A percentile compares a stretch with the other conserved stretches of the same genome.
These are phyloP conservation scores for Actenoides lindsayi DNA, from an alignment of 2,113 vertebrate species.

Conservation along the genomic window DNA sequence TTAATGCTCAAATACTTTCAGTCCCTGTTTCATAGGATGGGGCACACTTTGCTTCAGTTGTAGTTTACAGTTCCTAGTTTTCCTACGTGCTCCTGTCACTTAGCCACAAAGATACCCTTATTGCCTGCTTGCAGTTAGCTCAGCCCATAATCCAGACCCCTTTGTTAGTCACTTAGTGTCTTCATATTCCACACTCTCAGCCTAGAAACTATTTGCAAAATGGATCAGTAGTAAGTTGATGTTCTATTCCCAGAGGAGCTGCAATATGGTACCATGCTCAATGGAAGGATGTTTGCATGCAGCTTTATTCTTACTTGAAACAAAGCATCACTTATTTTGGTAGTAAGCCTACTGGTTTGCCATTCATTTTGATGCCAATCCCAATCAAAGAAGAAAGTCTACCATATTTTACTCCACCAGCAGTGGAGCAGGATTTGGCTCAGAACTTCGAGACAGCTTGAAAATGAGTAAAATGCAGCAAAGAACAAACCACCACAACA, in stretches of 20 bases:
- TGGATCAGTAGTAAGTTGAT: not conserved
- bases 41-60: not conserved
- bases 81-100: not conserved
- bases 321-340: not conserved
- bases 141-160: not conserved
- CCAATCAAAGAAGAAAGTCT: not conserved
- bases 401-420: not conserved
- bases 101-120: not conserved
- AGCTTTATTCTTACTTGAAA: not conserved
- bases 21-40: not conserved
- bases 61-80: not conserved
- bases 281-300: rapidly evolving
- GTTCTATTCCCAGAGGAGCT: not conserved
- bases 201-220: not conserved
- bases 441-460: not conserved
- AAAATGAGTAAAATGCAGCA: not conserved
- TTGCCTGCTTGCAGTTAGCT: not conserved
- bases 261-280: not conserved
- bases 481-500: not conserved
- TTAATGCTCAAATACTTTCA: not conserved
- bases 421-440: not conserved
- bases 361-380: not conserved
- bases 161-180: not conserved
- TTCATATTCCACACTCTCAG: not conserved
- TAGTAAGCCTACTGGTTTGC: not conserved